Evolutionary conservation across 1,140 invertebrate species (phyloP).

Genomic region (Orussus abietinus): DNA sequence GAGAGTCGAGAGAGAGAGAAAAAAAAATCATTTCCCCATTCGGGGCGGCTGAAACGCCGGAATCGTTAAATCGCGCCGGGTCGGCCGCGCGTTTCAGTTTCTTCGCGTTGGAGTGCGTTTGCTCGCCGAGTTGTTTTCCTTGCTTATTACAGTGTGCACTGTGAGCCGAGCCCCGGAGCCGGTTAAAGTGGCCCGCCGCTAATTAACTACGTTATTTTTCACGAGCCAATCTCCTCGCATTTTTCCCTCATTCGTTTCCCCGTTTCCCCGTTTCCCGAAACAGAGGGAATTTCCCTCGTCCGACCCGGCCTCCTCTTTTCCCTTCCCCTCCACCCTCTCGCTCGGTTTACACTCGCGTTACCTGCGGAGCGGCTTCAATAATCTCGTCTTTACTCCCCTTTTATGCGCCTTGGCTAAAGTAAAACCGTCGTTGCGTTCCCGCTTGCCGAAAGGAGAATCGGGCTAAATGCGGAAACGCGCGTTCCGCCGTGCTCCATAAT

Average conservation of each 20-base stretch:
- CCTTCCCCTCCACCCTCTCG: conserved; percentile 11
- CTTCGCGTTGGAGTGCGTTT: conserved; percentile 34
- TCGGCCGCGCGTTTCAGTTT: conserved; percentile 28
- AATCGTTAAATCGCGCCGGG: conserved; percentile 24
- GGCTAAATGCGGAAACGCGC: no score
- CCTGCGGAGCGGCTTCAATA: conserved; percentile 20
- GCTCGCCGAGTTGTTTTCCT: conserved; percentile 39
- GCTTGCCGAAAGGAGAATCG: no score
- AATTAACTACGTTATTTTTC: conserved; percentile 48
- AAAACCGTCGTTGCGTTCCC: no score
- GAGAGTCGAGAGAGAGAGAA: no score
- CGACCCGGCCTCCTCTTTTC: conserved; percentile 12
- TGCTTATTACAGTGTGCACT: conserved; percentile 42
- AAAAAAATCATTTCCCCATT: no score
- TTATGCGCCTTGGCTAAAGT: no score
- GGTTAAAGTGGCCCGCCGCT: conserved; percentile 42
- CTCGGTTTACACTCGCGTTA: conserved; percentile 15
- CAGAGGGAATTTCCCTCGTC: conserved; percentile 28
- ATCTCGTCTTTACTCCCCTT: no score
- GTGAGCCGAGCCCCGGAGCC: conserved; percentile 28
- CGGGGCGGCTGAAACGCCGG: no score
- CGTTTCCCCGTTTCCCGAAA: background rate
- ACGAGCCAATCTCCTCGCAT: no score
- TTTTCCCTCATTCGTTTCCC: background rate
- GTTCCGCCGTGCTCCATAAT: no score